These are phyloP conservation scores for Cylloceria caligata DNA, from an alignment of 2,888 invertebrate genomes.

Conservation along the genomic window DNA sequence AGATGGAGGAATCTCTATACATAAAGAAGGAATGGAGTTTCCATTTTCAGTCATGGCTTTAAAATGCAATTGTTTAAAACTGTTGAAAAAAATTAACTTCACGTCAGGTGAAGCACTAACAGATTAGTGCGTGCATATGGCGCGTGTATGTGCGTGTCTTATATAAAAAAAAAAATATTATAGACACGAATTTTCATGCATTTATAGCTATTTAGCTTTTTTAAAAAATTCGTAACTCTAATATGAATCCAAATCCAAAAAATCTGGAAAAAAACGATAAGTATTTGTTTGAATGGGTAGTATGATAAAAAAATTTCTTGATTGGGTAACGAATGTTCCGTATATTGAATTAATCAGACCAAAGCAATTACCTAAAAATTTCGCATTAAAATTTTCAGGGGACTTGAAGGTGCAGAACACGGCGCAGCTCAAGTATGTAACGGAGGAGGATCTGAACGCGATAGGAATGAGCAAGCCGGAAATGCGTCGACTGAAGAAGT, in stretches of 20 bases:
- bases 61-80: too few relatives aligned
- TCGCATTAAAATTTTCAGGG: slow-evolving; percentile 71
- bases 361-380: not conserved
- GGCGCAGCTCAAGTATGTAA: slow-evolving; percentile 96
- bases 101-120: too few relatives aligned
- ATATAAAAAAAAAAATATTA: too few relatives aligned
- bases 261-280: not conserved
- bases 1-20: too few relatives aligned
- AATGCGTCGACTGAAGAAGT: slow-evolving; percentile 96
- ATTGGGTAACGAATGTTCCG: not conserved
- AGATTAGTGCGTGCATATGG: too few relatives aligned
- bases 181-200: too few relatives aligned
- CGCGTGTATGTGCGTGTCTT: too few relatives aligned
- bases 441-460: slow-evolving; percentile 95
- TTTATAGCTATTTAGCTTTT: too few relatives aligned
- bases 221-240: too few relatives aligned
- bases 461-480: slow-evolving; percentile 98
- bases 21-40: too few relatives aligned
- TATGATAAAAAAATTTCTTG: not conserved
- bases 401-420: slow-evolving; percentile 95
- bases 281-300: not conserved
- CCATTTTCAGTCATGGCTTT: too few relatives aligned
- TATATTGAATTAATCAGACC: not conserved
- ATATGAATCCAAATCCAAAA: not conserved
- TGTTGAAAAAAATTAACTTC: not conserved